These are phyloP conservation scores for Chalcosyrphus nemorum DNA, from an alignment of 2,888 invertebrate genomes.

Conservation along the genomic window DNA sequence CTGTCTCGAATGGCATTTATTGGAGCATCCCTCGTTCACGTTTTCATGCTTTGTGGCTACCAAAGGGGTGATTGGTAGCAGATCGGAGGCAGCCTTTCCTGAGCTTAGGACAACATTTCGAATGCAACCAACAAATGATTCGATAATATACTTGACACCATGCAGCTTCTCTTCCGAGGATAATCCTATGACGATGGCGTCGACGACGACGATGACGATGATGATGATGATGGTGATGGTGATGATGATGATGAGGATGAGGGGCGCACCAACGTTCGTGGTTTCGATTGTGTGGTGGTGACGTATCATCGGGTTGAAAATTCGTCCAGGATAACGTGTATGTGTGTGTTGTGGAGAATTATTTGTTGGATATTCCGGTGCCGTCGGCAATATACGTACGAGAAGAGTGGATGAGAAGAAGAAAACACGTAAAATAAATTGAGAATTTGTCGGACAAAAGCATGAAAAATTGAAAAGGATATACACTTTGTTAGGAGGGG, in stretches of 20 bases:
- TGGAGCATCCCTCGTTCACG: conserved; percentile 93
- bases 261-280: background rate
- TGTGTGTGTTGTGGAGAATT: conserved; percentile 33
- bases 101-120: conserved; percentile 93
- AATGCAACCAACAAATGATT: conserved; percentile 96
- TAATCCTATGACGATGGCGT: conserved; percentile 83
- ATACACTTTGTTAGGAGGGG: background rate
- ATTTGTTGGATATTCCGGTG: conserved; percentile 38
- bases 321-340: conserved; percentile 17
- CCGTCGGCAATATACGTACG: conserved; percentile 4
- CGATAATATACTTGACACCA: conserved; percentile 95
- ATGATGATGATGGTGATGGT: background rate
- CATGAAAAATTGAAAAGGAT: conserved; percentile 48
- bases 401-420: conserved; percentile 7
- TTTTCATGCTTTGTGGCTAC: conserved; percentile 95
- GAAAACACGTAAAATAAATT: conserved; percentile 41
- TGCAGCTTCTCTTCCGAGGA: conserved; percentile 94
- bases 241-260: background rate
- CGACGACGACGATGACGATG: background rate
- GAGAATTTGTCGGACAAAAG: conserved; percentile 45
- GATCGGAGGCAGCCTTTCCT: conserved; percentile 92
- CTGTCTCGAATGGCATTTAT: conserved; percentile 90
- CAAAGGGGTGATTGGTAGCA: conserved; percentile 90
- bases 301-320: background rate
- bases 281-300: conserved; percentile 19